Evolutionary conservation across 2,888 invertebrate genomes (phyloP).

Genomic region (Apamea sordens): DNA sequence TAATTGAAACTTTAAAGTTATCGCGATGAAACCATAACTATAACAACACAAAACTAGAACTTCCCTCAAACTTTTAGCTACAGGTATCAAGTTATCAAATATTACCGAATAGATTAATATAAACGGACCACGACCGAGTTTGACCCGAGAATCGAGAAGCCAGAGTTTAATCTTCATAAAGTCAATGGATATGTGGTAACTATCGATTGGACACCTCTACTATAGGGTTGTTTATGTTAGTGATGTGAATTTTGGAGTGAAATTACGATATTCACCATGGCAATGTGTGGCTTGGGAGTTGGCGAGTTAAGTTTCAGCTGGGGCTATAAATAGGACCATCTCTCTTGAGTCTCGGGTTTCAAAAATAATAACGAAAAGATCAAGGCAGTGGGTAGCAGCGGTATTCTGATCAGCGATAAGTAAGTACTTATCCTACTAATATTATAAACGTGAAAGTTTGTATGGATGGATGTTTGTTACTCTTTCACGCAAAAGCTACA

Average conservation of each 20-base stretch:
- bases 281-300: slow-evolving; percentile 9
- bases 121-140: slow-evolving; percentile 30
- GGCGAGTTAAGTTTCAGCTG: slow-evolving; percentile 5
- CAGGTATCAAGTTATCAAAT: slow-evolving; percentile 45
- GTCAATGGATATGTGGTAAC: slow-evolving; percentile 40
- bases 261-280: slow-evolving; percentile 28
- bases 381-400: no score
- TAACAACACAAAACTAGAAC: slow-evolving; percentile 30
- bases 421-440: no score
- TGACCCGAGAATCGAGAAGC: slow-evolving; percentile 34
- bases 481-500: no score
- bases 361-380: slow-evolving; percentile 2
- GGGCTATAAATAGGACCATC: slow-evolving; percentile 7
- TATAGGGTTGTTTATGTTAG: slow-evolving; percentile 15
- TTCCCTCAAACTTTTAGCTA: slow-evolving; percentile 27
- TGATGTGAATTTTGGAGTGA: slow-evolving; percentile 29
- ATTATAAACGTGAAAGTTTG: no score
- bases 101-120: slow-evolving; percentile 57
- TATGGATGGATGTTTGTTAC: no score
- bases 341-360: slow-evolving; percentile 19
- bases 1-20: slow-evolving; percentile 4
- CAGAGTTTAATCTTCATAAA: slow-evolving; percentile 62
- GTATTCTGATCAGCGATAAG: neutral
- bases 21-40: slow-evolving; percentile 25
- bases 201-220: slow-evolving; percentile 50